A percentile compares a stretch with the other conserved stretches of the same genome.
phyloP scores from a whole-genome alignment of 2,797 vertebrate genomes.

The Ceryle rudis region DNA sequence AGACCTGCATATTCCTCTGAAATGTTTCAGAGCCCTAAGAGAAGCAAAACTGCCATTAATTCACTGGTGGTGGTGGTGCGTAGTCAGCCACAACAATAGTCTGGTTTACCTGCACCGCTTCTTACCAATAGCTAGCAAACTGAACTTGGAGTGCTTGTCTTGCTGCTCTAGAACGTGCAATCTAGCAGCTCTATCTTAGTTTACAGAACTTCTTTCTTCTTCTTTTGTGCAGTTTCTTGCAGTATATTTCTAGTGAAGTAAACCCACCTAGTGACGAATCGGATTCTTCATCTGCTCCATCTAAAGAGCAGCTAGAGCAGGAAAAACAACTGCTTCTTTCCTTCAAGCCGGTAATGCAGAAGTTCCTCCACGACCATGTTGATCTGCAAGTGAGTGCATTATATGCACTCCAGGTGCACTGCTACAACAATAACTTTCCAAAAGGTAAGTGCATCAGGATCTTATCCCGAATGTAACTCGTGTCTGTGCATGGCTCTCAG shows the following conservation, averaged over 20 bases:
- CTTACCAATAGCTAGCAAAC: not conserved
- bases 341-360: conserved; percentile 99
- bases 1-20: rapidly evolving
- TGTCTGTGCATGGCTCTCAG: not conserved
- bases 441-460: conserved; percentile 83
- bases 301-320: conserved; percentile 95
- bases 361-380: conserved; percentile 98
- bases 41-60: not conserved
- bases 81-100: rapidly evolving
- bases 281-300: conserved; percentile 90
- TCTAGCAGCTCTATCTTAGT: not conserved
- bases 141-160: not conserved
- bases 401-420: conserved; percentile 98
- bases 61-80: rapidly evolving
- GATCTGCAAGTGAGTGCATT: conserved; percentile 97
- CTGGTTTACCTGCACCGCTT: rapidly evolving
- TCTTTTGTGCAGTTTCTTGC: conserved; percentile 87
- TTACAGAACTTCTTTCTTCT: not conserved
- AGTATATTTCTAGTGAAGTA: conserved; percentile 96
- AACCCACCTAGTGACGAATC: conserved; percentile 86
- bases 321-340: conserved; percentile 95
- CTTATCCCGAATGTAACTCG: rapidly evolving
- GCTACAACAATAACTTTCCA: conserved; percentile 91
- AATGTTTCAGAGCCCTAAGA: rapidly evolving
- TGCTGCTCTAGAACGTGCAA: not conserved